phyloP scores from a whole-genome alignment of 2,888 invertebrate genomes.

The Listrodromus nycthemerus region DNA sequence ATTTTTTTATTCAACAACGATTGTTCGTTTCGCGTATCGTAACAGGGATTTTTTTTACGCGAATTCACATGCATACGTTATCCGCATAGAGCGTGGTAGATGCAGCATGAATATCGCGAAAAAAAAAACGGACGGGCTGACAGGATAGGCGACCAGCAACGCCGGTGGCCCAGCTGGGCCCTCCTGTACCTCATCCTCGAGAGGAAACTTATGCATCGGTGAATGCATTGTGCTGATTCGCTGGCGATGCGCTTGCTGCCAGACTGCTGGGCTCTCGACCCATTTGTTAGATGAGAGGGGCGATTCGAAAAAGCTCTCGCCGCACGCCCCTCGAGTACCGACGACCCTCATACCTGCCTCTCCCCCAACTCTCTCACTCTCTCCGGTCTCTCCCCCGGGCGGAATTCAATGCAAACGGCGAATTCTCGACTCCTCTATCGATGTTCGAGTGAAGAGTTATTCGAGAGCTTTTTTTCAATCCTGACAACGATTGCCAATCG shows the following conservation, averaged over 20 bases:
- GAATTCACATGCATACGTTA: constrained; percentile 3
- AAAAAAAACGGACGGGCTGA: constrained; percentile 24
- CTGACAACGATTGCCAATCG: constrained; percentile 59
- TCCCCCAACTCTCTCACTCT: constrained; percentile 3
- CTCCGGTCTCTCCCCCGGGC: constrained; percentile 32
- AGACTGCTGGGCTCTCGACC: constrained; percentile 66
- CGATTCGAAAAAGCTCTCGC: constrained; percentile 68
- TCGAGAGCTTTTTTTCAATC: constrained; percentile 59
- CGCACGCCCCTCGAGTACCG: constrained; percentile 34
- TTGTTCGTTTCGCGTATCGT: neutral
- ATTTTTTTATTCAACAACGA: neutral
- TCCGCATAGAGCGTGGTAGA: neutral
- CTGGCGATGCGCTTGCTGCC: constrained; percentile 68
- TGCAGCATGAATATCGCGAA: constrained; percentile 29
- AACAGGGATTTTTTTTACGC: constrained; percentile 19
- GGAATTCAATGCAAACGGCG: constrained; percentile 59
- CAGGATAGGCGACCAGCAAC: constrained; percentile 24
- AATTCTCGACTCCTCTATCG: constrained; percentile 55
- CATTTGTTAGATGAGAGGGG: constrained; percentile 74
- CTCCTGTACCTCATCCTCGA: constrained; percentile 70
- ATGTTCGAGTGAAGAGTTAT: constrained; percentile 52
- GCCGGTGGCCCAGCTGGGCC: constrained; percentile 64
- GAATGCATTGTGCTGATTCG: constrained; percentile 76
- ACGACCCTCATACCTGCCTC: constrained; percentile 35
- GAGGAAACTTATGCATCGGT: constrained; percentile 73